A percentile compares a stretch with the other conserved stretches of the same genome.
phyloP scores from a whole-genome alignment of 1,140 invertebrate species.

The Coenobita brevimanus region DNA sequence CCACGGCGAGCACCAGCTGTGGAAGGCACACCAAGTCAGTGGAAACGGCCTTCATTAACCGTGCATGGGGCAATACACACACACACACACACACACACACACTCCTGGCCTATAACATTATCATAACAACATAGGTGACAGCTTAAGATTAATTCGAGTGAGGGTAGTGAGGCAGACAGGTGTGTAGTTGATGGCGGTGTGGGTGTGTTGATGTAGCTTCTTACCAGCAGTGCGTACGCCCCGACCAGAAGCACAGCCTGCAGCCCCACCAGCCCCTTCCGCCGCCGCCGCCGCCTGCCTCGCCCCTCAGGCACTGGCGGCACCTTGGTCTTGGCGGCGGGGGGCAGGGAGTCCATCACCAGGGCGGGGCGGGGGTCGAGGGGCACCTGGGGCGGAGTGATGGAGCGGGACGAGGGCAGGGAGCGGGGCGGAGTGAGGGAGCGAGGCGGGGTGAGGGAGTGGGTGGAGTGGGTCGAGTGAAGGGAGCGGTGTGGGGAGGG shows the following conservation, averaged over 20 bases:
- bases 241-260: slow-evolving; percentile 49
- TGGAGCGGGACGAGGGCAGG: not conserved
- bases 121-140: no score
- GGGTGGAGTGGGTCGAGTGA: not conserved
- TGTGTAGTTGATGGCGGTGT: not conserved
- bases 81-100: not conserved
- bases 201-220: not conserved
- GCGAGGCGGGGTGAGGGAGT: not conserved
- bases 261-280: slow-evolving; percentile 20
- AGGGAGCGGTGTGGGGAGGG: not conserved
- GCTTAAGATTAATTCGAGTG: not conserved
- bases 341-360: slow-evolving; percentile 21
- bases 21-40: not conserved
- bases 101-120: no score
- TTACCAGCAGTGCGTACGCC: slow-evolving; percentile 58
- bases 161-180: not conserved
- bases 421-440: not conserved
- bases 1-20: slow-evolving; percentile 57
- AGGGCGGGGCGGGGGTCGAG: slow-evolving; percentile 1
- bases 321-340: not conserved
- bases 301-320: not conserved
- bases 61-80: no score
- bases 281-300: not conserved
- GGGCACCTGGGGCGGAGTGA: not conserved
- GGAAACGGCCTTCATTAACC: not conserved